Evolutionary conservation across 2,888 invertebrate species (phyloP).

Genomic region (Dolomedes plantarius): DNA sequence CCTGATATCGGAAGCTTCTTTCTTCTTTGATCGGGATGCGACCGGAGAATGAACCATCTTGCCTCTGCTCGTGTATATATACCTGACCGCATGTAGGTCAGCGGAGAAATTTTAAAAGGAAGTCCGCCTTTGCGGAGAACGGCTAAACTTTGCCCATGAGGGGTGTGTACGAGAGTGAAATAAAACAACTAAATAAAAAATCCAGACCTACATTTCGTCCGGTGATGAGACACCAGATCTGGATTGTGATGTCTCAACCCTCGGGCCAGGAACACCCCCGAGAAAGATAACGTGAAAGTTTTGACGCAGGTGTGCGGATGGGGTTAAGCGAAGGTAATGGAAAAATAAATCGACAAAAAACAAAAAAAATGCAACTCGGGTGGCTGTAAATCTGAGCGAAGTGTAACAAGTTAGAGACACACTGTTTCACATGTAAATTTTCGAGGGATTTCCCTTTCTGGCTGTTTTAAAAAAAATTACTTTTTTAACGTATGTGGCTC

Average conservation of each 20-base stretch:
- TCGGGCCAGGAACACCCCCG: background rate
- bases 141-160: slow-evolving; percentile 5
- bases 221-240: slow-evolving; percentile 36
- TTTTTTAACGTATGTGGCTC: too few species aligned
- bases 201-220: slow-evolving; percentile 47
- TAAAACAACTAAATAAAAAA: slow-evolving; percentile 34
- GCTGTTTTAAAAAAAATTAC: too few species aligned
- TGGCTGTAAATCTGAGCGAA: background rate
- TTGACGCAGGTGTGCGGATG: background rate
- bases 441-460: background rate
- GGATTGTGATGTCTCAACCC: slow-evolving; percentile 26
- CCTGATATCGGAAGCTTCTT: background rate
- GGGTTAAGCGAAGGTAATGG: too few species aligned
- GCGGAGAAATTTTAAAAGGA: slow-evolving; percentile 36
- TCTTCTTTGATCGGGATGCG: background rate
- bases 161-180: slow-evolving; percentile 23
- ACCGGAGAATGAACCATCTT: background rate
- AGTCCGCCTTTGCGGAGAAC: slow-evolving; percentile 15
- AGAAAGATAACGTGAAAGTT: background rate
- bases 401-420: background rate
- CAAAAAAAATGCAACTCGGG: background rate
- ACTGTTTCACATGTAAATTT: background rate
- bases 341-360: too few species aligned
- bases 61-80: slow-evolving; percentile 25
- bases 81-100: slow-evolving; percentile 50